phyloP scores from a whole-genome alignment of 2,113 vertebrate species.

The Hemibagrus wyckioides region DNA sequence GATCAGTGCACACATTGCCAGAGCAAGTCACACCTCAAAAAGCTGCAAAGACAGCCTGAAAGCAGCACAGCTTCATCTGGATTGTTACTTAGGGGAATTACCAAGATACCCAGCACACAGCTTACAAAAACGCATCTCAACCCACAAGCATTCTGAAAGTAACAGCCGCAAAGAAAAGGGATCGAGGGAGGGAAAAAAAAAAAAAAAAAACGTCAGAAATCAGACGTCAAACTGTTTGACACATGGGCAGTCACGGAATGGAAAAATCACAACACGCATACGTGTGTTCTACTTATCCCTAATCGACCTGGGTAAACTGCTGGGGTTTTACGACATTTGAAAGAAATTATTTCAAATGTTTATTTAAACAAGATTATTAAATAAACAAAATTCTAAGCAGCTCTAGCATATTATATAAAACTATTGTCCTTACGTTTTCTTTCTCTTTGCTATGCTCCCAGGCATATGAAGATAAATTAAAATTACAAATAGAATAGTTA shows the following conservation, averaged over 20 bases:
- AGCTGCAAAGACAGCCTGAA: constrained; percentile 62
- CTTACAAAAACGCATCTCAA: neutral
- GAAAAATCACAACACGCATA: neutral
- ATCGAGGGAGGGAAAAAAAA: no score
- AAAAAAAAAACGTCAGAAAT: neutral
- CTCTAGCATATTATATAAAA: neutral
- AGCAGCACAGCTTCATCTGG: constrained; percentile 35
- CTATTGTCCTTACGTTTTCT: neutral
- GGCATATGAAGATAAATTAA: neutral
- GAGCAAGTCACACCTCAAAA: neutral
- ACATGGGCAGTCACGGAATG: neutral
- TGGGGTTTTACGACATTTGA: neutral
- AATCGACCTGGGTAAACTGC: neutral
- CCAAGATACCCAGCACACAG: neutral
- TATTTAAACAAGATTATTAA: neutral
- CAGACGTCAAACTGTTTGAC: neutral
- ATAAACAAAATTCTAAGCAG: neutral
- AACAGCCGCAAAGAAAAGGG: neutral
- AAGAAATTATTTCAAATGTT: neutral
- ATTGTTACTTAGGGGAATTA: constrained; percentile 2
- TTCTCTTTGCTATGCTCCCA: neutral
- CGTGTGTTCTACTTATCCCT: neutral
- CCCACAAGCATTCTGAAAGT: neutral
- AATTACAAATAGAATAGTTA: neutral
- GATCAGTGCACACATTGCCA: neutral